Conservation (phyloP, 64 coral and sea anemone genomes). For the Platygyra sinensis region DNA sequence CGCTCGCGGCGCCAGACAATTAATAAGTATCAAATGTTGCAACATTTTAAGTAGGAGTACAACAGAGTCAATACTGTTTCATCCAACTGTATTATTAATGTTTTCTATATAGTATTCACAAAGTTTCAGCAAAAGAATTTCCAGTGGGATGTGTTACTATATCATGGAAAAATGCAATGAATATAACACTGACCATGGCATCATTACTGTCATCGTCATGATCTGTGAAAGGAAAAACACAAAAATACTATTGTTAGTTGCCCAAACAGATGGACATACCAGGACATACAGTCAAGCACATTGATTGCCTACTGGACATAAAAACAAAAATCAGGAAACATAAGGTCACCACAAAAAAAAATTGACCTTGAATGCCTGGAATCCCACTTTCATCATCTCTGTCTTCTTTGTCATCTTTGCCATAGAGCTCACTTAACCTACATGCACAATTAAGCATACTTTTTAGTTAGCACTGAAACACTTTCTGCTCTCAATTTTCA, state of each 20-base stretch:
- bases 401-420: constrained; percentile 90
- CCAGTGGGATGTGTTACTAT: too few relatives aligned
- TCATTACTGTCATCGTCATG: constrained; percentile 82
- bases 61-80: too few relatives aligned
- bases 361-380: constrained; percentile 25
- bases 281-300: too few relatives aligned
- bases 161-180: background rate
- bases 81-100: too few relatives aligned
- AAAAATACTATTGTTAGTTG: too few relatives aligned
- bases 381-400: constrained; percentile 80
- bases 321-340: background rate
- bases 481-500: background rate
- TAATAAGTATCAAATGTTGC: too few relatives aligned
- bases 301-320: too few relatives aligned
- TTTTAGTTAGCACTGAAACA: background rate
- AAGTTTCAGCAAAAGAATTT: too few relatives aligned
- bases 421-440: constrained; percentile 97
- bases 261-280: too few relatives aligned
- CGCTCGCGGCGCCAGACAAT: too few relatives aligned
- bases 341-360: background rate
- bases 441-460: background rate
- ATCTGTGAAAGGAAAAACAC: constrained; percentile 45
- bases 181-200: constrained; percentile 57
- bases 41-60: too few relatives aligned
- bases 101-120: too few relatives aligned